Evolutionary conservation across 2,113 vertebrate species (phyloP).

Genomic region (zebrafish (Danio rerio)): DNA sequence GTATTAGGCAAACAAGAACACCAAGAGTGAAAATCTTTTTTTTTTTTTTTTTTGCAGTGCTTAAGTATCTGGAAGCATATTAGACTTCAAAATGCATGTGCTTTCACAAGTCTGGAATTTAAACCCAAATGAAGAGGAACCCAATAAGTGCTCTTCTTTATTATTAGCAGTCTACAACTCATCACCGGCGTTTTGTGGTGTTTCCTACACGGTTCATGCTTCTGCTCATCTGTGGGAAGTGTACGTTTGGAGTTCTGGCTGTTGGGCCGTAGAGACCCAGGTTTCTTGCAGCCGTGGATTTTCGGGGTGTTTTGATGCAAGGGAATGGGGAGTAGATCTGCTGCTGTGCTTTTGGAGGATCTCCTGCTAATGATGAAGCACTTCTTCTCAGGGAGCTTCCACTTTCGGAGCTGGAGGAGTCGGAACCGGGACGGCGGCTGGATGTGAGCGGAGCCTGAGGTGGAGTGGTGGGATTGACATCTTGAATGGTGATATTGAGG

Average conservation of each 20-base stretch:
- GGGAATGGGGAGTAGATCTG: constrained; percentile 92
- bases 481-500: no score
- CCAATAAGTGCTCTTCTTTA: not conserved
- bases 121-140: not conserved
- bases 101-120: not conserved
- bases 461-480: no score
- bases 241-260: constrained; percentile 87
- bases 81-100: constrained; percentile 6
- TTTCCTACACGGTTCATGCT: constrained; percentile 76
- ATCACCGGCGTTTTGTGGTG: constrained; percentile 82
- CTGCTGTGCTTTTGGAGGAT: constrained; percentile 57
- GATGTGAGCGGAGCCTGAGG: not conserved
- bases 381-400: constrained; percentile 63
- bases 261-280: constrained; percentile 94
- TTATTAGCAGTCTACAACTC: not conserved
- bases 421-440: constrained; percentile 59
- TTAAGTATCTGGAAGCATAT: constrained; percentile 15
- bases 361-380: constrained; percentile 61
- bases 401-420: constrained; percentile 71
- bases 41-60: not conserved
- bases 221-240: constrained; percentile 93
- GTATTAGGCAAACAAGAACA: no score
- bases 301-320: constrained; percentile 89
- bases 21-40: not conserved
- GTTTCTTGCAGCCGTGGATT: constrained; percentile 90